Conservation (phyloP, 2,888 invertebrate species). For the Agonum fuliginosum region DNA sequence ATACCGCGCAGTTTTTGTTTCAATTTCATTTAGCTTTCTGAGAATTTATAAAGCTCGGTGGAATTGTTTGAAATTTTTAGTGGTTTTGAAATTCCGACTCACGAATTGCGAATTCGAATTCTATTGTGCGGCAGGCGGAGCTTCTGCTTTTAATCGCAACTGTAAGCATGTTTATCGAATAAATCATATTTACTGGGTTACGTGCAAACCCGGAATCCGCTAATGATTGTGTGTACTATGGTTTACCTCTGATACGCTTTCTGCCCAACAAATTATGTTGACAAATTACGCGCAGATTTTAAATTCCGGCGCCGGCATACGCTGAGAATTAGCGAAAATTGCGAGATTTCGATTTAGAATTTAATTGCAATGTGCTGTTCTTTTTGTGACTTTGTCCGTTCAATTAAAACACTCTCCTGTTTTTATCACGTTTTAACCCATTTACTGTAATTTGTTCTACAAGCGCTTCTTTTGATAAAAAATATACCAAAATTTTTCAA, state of each 20-base stretch:
- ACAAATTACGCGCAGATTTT: conserved; percentile 50
- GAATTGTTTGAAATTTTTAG: too few relatives aligned
- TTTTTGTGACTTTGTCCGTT: conserved; percentile 9
- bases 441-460: not conserved
- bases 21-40: too few relatives aligned
- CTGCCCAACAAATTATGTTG: conserved; percentile 49
- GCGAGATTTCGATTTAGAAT: conserved; percentile 31
- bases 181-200: conserved; percentile 57
- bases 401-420: not conserved
- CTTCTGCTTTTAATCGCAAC: conserved; percentile 34
- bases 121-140: not conserved
- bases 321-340: conserved; percentile 27
- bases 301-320: conserved; percentile 27
- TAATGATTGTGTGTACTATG: conserved; percentile 56
- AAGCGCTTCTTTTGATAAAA: not conserved
- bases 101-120: conserved; percentile 4
- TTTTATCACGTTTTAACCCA: not conserved
- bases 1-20: too few relatives aligned
- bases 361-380: conserved; percentile 13
- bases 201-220: conserved; percentile 53
- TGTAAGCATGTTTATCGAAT: conserved; percentile 57
- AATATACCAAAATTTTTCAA: too few relatives aligned
- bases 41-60: too few relatives aligned
- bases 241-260: conserved; percentile 54
- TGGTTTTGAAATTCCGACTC: too few relatives aligned